Base-by-base conservation (phyloP, 2,888 invertebrate species). In the Lycaena phlaeas region DNA sequence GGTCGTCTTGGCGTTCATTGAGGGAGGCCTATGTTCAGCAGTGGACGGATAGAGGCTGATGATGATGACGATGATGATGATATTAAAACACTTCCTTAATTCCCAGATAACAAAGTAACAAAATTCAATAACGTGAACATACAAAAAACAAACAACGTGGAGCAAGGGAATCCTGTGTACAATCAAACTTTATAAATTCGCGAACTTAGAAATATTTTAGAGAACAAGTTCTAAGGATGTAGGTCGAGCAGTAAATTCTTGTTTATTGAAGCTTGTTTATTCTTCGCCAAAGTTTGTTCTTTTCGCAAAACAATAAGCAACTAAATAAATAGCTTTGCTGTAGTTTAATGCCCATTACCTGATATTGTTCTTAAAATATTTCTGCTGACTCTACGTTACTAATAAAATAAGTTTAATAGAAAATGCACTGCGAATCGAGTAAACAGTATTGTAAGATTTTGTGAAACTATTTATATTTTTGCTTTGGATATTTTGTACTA, bases 261-360 rank as follows among this genome's bases (percentile, higher is more conserved):
- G 30, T 41, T 29, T 36, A 41, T 26, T 38, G 30, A 25, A 37
- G 29, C 26, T 37, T 37, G 34, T 34, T 34, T 34, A 34, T 34
- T 37, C 17, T 42, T 42, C 18, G 12, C 17, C 18, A 10, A 27
- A 42, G 31, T 40, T 30, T 39, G 39, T 29, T 30, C 39, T 43
- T 36, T 42, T 37, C 22, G 31, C n/a, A 43, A 43, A 43, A 42
- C 45, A 36, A 48, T 45, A 45, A 45, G 41, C 41, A 45, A 40
- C 30, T 38, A 34, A 43, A 42, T 42, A 46, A 43, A 42, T 43
- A 36, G 36, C 36, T 36, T 37, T 40, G 30, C 29, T 29, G 38
- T 31, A 38, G 36, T 46, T 46, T 42, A 39, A 44, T 42, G 40
- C 34, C 45, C 38, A 42, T 46, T 45, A 42, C 41, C 43, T 44